A percentile compares a stretch with the other conserved stretches of the same genome.
Evolutionary conservation across 2,113 vertebrate genomes (phyloP).

Genomic region (Pollimyrus isidori): DNA sequence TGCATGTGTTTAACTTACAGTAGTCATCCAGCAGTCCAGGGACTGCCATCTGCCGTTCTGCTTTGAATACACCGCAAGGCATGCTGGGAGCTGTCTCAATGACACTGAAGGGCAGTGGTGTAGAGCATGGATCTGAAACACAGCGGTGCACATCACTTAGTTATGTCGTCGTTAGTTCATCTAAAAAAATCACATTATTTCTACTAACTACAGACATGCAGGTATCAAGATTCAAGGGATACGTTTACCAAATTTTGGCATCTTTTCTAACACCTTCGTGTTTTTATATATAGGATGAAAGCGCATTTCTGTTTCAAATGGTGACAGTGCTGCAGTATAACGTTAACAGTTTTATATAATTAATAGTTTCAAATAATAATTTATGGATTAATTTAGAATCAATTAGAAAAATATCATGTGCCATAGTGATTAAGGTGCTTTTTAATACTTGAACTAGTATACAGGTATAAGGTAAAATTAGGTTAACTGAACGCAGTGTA

Average conservation of each 20-base stretch:
- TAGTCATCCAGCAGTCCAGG: conserved; percentile 61
- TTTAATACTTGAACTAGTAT: not conserved
- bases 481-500: not conserved
- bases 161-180: not conserved
- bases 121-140: not conserved
- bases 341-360: no score
- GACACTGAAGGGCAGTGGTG: conserved; percentile 31
- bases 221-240: not conserved
- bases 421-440: not conserved
- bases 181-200: not conserved
- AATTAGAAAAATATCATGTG: not conserved
- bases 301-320: not conserved
- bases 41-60: conserved; percentile 50
- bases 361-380: no score
- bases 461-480: not conserved
- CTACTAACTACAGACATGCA: not conserved
- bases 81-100: conserved; percentile 14
- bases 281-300: not conserved
- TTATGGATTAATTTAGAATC: not conserved
- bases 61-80: conserved; percentile 22
- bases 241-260: not conserved
- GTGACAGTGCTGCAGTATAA: not conserved
- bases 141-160: not conserved
- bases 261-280: not conserved
- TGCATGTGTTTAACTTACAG: conserved; percentile 45